phyloP scores from a whole-genome alignment of 1,140 invertebrate genomes.

The Drosophila auraria region DNA sequence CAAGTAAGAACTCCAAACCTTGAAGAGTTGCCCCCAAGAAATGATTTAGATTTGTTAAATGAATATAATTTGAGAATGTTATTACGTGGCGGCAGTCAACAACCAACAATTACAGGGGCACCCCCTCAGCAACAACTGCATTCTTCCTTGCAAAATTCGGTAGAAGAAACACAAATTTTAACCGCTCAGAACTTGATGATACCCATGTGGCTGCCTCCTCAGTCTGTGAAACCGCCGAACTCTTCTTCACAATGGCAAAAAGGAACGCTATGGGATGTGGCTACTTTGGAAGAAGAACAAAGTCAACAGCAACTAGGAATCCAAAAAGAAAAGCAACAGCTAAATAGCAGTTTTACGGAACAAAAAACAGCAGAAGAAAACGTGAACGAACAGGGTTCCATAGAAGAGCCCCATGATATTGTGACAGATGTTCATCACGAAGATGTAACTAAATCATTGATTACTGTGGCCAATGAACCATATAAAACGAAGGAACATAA shows the following conservation, averaged over 20 bases:
- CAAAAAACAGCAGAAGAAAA: conserved; percentile 60
- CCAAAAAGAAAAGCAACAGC: conserved; percentile 82
- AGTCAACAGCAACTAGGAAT: conserved; percentile 85
- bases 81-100: conserved; percentile 39
- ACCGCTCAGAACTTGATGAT: conserved; percentile 84
- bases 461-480: conserved; percentile 1
- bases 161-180: conserved; percentile 53
- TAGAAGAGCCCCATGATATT: conserved; percentile 36
- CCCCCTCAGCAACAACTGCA: conserved; percentile 35
- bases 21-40: conserved; percentile 33
- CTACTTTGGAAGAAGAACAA: conserved; percentile 66
- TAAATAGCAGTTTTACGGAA: not conserved
- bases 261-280: conserved; percentile 64
- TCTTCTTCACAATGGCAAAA: conserved; percentile 40
- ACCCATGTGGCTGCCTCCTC: conserved; percentile 80
- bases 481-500: conserved; percentile 42
- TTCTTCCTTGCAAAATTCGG: conserved; percentile 10
- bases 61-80: conserved; percentile 81
- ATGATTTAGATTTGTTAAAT: conserved; percentile 65
- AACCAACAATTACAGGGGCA: conserved; percentile 4
- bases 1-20: conserved; percentile 15
- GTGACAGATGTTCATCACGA: conserved; percentile 10
- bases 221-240: conserved; percentile 18
- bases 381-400: conserved; percentile 56
- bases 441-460: conserved; percentile 31